phyloP scores from a whole-genome alignment of 1,140 invertebrate genomes.

The Choristoneura fumiferana region DNA sequence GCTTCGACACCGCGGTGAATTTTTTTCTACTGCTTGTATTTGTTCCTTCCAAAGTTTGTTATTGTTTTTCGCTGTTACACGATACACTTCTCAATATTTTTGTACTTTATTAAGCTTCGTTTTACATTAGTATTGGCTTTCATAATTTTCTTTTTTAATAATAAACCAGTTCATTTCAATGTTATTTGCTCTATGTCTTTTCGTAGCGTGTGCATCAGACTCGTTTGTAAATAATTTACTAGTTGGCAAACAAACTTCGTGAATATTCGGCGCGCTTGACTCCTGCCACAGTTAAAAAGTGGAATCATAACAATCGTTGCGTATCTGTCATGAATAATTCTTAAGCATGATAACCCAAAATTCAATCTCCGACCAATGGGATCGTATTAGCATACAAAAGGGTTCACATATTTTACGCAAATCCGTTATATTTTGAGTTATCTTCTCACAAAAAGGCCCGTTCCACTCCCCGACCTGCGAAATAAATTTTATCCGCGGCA shows the following conservation, averaged over 20 bases:
- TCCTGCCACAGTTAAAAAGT: not conserved
- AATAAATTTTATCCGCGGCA: slow-evolving; percentile 57
- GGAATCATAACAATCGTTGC: slow-evolving; percentile 45
- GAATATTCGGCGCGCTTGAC: not conserved
- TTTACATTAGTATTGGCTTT: slow-evolving; percentile 23
- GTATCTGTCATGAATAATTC: slow-evolving; percentile 69
- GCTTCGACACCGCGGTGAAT: not conserved
- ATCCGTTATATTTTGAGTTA: slow-evolving; percentile 75
- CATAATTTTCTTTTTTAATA: slow-evolving; percentile 32
- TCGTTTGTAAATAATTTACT: no score
- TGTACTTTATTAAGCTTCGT: no score
- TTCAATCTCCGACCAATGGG: slow-evolving; percentile 76
- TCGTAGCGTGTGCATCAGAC: no score
- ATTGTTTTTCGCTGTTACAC: no score
- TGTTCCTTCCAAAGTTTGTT: no score
- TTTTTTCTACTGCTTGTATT: no score
- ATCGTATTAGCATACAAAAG: slow-evolving; percentile 77
- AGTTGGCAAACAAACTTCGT: no score
- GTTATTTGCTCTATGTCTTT: no score
- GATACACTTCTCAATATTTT: no score
- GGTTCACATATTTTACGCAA: slow-evolving; percentile 74
- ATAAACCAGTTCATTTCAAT: no score
- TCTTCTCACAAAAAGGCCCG: slow-evolving; percentile 62
- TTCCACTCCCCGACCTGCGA: slow-evolving; percentile 54
- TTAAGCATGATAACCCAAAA: slow-evolving; percentile 67